phyloP scores from a whole-genome alignment of 2,888 invertebrate species.

The Plagodis dolabraria region DNA sequence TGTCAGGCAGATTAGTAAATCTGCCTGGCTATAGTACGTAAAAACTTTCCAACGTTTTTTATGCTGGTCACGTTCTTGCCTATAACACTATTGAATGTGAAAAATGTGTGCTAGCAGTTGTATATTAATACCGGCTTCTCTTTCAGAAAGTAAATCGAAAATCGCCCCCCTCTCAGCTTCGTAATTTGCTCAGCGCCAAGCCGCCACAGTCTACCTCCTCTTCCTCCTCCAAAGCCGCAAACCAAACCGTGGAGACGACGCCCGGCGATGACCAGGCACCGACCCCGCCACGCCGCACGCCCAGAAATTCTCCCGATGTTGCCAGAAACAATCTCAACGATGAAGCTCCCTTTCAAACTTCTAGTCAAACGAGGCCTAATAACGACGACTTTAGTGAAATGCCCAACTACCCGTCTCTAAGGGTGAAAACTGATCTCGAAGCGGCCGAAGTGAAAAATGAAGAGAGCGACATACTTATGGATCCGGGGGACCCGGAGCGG shows the following conservation, averaged over 20 bases:
- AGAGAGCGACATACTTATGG: constrained; percentile 77
- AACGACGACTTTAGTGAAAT: constrained; percentile 83
- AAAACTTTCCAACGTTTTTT: neutral
- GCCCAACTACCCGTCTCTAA: constrained; percentile 76
- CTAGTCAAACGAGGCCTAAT: constrained; percentile 85
- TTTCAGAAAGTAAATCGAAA: constrained; percentile 82
- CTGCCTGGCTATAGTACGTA: too few species aligned
- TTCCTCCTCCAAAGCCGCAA: constrained; percentile 82
- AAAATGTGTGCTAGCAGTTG: neutral
- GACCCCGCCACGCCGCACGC: constrained; percentile 74
- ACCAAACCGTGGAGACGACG: constrained; percentile 82
- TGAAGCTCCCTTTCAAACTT: constrained; percentile 83
- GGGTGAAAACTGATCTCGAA: constrained; percentile 85
- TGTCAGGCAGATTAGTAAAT: too few species aligned
- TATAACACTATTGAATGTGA: neutral
- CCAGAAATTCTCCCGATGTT: constrained; percentile 83
- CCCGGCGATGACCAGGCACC: constrained; percentile 77
- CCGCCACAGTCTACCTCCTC: constrained; percentile 81
- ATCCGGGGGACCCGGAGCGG: constrained; percentile 73
- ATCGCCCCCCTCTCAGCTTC: constrained; percentile 82
- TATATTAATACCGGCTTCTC: constrained; percentile 1
- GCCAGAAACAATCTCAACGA: constrained; percentile 84
- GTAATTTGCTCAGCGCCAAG: constrained; percentile 84
- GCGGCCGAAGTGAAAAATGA: constrained; percentile 79
- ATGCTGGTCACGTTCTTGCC: neutral